Conservation (phyloP, 2,888 invertebrate species). For the Agrilus cyanescens region DNA sequence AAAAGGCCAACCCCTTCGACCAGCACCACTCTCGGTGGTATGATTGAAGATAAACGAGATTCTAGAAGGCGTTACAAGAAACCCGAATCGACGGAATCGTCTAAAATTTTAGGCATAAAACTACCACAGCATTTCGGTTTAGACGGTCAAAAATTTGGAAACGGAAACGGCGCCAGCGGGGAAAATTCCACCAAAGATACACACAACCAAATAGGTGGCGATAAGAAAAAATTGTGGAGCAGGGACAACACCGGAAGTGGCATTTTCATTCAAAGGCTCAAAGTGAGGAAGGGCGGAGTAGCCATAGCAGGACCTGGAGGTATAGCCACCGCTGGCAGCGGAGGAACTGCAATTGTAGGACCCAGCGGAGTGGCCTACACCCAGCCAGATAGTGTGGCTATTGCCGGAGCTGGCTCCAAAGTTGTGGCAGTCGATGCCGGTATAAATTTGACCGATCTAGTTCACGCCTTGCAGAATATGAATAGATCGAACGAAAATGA, state of each 20-base stretch:
- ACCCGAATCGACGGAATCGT: no score
- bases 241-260: constrained; percentile 42
- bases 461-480: constrained; percentile 25
- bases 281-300: constrained; percentile 63
- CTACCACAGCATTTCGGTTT: no score
- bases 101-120: no score
- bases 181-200: no score
- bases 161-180: no score
- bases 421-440: constrained; percentile 54
- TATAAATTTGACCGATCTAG: constrained; percentile 45
- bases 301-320: constrained; percentile 76
- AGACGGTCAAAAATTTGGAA: no score
- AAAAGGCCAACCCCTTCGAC: no score
- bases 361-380: constrained; percentile 67
- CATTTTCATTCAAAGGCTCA: constrained; percentile 55
- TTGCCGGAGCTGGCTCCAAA: constrained; percentile 62
- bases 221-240: constrained; percentile 27
- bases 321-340: constrained; percentile 66
- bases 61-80: no score
- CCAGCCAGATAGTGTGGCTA: constrained; percentile 61
- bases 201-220: constrained; percentile 11
- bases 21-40: no score
- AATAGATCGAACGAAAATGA: constrained; percentile 27
- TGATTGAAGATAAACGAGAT: no score
- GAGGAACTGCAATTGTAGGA: constrained; percentile 70